These are phyloP conservation scores for Ctenodactylus gundi DNA, from an alignment of 2,113 vertebrate species.

Conservation along the genomic window DNA sequence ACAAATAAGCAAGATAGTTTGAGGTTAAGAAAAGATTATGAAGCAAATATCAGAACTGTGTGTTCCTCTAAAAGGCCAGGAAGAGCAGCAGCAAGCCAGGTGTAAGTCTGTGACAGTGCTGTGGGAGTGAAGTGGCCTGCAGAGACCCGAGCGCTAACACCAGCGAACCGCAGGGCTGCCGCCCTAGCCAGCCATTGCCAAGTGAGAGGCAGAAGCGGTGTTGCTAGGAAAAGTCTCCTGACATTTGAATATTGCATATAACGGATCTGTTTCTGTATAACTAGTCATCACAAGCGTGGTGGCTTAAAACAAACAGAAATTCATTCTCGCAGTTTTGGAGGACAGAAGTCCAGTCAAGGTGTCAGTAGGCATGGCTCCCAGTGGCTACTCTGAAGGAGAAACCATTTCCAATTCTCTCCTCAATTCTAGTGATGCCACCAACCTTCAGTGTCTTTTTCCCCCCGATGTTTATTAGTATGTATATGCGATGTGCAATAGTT, in stretches of 20 bases:
- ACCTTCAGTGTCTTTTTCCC: neutral
- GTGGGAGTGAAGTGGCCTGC: neutral
- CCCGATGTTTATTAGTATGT: no score
- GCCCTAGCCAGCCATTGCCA: neutral
- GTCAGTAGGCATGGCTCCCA: neutral
- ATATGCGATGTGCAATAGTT: no score
- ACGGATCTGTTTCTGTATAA: neutral
- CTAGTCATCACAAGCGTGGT: neutral
- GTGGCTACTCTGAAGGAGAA: neutral
- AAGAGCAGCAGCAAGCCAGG: neutral
- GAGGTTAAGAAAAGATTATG: neutral
- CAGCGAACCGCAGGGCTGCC: accelerated
- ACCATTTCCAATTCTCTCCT: neutral
- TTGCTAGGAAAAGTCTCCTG: neutral
- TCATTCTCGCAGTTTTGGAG: neutral
- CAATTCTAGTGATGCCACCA: neutral
- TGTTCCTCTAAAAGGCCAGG: neutral
- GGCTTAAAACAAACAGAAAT: neutral
- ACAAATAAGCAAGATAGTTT: neutral
- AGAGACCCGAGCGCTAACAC: neutral
- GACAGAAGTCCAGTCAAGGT: neutral
- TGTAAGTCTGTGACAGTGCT: neutral
- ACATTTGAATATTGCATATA: neutral
- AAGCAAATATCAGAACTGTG: neutral
- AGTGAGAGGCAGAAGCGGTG: neutral